These are phyloP conservation scores for Platichthys stellatus DNA, from an alignment of 2,113 vertebrate species.

Conservation along the genomic window DNA sequence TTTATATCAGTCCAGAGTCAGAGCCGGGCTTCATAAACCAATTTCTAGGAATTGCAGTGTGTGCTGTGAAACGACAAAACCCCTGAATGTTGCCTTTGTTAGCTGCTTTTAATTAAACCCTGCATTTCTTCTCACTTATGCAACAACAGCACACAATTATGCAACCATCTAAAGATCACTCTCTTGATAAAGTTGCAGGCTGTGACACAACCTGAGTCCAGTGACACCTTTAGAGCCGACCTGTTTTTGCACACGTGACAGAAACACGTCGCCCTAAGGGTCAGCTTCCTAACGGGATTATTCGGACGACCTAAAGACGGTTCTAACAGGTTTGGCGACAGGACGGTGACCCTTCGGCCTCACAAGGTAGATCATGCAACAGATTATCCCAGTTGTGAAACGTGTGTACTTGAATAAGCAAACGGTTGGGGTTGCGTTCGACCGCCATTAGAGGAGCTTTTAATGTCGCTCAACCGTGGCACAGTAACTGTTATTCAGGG, in stretches of 20 bases:
- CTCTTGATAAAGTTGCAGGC: background rate
- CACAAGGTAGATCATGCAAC: slow-evolving; percentile 22
- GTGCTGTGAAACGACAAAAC: slow-evolving; percentile 45
- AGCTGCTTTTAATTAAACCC: slow-evolving; percentile 70
- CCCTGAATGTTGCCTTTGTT: slow-evolving; percentile 75
- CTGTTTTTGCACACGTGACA: too few relatives aligned
- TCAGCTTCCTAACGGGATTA: background rate
- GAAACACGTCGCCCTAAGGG: too few relatives aligned
- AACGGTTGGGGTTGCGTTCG: slow-evolving; percentile 21
- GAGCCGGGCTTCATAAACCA: slow-evolving; percentile 32
- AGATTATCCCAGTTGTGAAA: background rate
- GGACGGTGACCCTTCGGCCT: background rate
- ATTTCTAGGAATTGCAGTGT: slow-evolving; percentile 64
- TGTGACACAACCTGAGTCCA: slow-evolving; percentile 2
- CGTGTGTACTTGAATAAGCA: slow-evolving; percentile 21
- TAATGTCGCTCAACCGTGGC: slow-evolving; percentile 9
- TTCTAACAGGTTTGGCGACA: background rate
- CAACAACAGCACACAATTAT: slow-evolving; percentile 61
- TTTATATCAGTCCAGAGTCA: slow-evolving; percentile 48
- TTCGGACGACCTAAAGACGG: background rate
- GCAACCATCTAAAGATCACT: slow-evolving; percentile 42
- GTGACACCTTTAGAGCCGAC: slow-evolving; percentile 27
- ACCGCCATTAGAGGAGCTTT: slow-evolving; percentile 16
- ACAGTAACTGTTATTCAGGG: background rate
- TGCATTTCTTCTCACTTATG: slow-evolving; percentile 53